phyloP scores from a whole-genome alignment of 2,888 invertebrate genomes.

The Xylocampa areola region DNA sequence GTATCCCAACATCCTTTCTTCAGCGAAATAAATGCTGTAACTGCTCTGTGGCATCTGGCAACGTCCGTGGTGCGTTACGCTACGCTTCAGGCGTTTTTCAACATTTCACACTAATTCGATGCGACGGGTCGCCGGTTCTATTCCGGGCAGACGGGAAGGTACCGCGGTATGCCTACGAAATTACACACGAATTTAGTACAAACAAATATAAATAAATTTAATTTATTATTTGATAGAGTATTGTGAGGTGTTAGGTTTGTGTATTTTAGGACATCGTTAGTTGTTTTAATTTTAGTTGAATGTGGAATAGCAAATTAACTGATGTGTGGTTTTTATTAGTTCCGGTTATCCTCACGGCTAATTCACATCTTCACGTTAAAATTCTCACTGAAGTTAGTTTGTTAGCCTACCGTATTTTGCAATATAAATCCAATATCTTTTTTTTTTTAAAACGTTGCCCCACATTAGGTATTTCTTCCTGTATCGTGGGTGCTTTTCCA shows the following conservation, averaged over 20 bases:
- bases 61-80: slow-evolving; percentile 58
- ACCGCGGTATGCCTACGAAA: slow-evolving; percentile 64
- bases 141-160: slow-evolving; percentile 77
- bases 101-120: slow-evolving; percentile 85
- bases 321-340: too few species aligned
- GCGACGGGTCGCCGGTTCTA: slow-evolving; percentile 85
- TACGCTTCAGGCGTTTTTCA: slow-evolving; percentile 80
- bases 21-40: slow-evolving; percentile 26
- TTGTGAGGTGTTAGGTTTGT: not conserved
- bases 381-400: too few species aligned
- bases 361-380: too few species aligned
- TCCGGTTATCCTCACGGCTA: too few species aligned
- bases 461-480: too few species aligned
- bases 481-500: too few species aligned
- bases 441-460: too few species aligned
- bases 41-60: slow-evolving; percentile 63
- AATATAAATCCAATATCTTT: too few species aligned
- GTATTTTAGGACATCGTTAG: too few species aligned
- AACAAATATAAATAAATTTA: slow-evolving; percentile 29
- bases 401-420: too few species aligned
- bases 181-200: slow-evolving; percentile 57
- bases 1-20: slow-evolving; percentile 1
- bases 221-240: slow-evolving; percentile 33
- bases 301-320: too few species aligned
- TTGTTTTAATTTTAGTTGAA: too few species aligned